A percentile compares a stretch with the other conserved stretches of the same genome.
phyloP scores from a whole-genome alignment of 2,888 invertebrate species.

The Pinctada fucata region DNA sequence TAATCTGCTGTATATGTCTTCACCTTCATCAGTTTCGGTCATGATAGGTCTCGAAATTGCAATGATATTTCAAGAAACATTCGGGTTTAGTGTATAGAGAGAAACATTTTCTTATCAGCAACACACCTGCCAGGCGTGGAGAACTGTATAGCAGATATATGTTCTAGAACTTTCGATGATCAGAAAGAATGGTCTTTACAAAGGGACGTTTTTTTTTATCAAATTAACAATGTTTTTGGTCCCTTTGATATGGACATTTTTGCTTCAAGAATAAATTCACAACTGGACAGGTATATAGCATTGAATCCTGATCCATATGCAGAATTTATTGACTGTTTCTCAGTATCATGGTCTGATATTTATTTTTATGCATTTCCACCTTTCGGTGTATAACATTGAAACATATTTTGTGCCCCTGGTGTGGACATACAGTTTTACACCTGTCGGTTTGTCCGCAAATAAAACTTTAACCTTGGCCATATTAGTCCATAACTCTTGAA shows the following conservation, averaged over 20 bases:
- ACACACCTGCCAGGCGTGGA: background rate
- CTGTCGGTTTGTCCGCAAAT: background rate
- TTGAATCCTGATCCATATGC: constrained; percentile 35
- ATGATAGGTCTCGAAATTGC: background rate
- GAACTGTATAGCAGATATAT: background rate
- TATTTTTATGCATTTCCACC: constrained; percentile 45
- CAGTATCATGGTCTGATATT: background rate
- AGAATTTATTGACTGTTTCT: background rate
- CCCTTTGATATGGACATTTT: constrained; percentile 1
- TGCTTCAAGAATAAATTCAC: constrained; percentile 18
- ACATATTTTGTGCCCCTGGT: too few species aligned
- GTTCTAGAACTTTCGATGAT: background rate
- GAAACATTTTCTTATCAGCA: background rate
- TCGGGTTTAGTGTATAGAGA: background rate
- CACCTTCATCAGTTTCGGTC: too few species aligned
- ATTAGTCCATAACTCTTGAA: too few species aligned
- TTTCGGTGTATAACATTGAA: constrained; percentile 30
- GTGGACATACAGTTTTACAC: background rate
- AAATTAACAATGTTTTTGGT: background rate
- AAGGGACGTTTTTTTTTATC: background rate
- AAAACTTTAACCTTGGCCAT: too few species aligned
- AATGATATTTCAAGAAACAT: background rate
- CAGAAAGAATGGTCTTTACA: background rate
- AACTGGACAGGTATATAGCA: constrained; percentile 30
- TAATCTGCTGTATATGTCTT: too few species aligned